Evolutionary conservation across 2,113 vertebrate genomes (phyloP), one percentile per base, ranked within the genome.

Genomic region (Hippocampus zosterae): DNA sequence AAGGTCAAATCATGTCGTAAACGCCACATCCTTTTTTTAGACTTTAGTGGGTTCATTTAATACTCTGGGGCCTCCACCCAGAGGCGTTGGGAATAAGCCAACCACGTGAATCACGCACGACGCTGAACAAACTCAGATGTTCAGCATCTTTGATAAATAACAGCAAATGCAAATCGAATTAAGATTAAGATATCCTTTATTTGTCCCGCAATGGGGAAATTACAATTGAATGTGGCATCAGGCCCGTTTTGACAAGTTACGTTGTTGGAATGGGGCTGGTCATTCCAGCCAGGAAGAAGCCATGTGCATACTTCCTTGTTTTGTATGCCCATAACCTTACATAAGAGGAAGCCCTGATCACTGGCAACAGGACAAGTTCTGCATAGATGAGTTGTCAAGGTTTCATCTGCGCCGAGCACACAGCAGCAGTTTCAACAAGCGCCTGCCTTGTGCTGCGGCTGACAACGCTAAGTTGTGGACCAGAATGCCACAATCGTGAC

Each of bases 341-440:
- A 18, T 62, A 40, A 67, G 27, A 63, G 64, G 19, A 73, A 64
- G 59, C 3, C 41, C 1, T 7, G 15, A 27, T 23, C 23, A 57
- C 21, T 65, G 11, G 27, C 9, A 7, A 41, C 37, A 19, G 13
- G 19, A 57, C 55, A 57, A 15, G 23, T 57, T 57, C 55, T 57
- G 55, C 55, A 57, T 57, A 27, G 55, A 57, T 27, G 9, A 57
- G 23, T 57, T 57, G 57, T 60, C 57, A 60, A 60, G 27, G 57
- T 33, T 60, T 60, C 27, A 60, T 60, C 57, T 37, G 27, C 27
- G 19, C 15, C 4, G 16, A 60, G 57, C 57, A 8, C 57, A 37
- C 57, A 60, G 2, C 25, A 60, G 57, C 16, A 67, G 23, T 56
- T 37, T 60, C 23, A 52, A 64, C 42, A 59, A 60, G 57, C 27